Percentiles rank a stretch among this genome's conserved stretches.
Conservation (phyloP, 2,113 vertebrate genomes). For the Cynocephalus volans region DNA sequence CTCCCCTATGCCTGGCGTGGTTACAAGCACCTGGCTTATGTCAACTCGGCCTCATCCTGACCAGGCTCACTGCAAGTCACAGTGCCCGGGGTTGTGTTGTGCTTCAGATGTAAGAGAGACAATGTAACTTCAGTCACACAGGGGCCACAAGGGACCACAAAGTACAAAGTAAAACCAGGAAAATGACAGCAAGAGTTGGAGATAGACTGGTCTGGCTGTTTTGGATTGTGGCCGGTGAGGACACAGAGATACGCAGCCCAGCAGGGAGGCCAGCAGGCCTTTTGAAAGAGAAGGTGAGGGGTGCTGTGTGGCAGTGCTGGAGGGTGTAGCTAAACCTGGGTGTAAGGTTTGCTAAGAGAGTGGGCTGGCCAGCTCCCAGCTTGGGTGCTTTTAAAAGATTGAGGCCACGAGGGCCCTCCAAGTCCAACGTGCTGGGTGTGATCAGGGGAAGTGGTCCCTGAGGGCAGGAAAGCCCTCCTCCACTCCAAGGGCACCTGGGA, state of each 20-base stretch:
- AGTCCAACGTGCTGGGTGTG: too few species aligned
- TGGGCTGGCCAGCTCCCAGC: too few species aligned
- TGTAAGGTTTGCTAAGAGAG: neutral
- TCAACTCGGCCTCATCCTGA: neutral
- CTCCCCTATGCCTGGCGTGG: accelerated
- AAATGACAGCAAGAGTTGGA: neutral
- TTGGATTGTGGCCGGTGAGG: neutral
- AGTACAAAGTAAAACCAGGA: neutral
- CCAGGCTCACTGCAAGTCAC: neutral
- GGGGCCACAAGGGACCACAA: neutral
- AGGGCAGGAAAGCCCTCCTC: neutral
- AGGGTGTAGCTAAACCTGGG: neutral
- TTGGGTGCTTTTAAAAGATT: neutral
- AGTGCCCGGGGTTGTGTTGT: neutral
- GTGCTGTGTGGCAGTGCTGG: too few species aligned
- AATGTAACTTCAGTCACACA: too few species aligned
- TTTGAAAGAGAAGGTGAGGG: too few species aligned
- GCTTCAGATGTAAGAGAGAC: neutral
- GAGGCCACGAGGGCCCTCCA: neutral
- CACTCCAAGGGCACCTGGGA: neutral
- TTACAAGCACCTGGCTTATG: neutral
- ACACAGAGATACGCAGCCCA: too few species aligned
- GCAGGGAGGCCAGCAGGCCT: neutral
- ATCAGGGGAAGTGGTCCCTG: neutral
- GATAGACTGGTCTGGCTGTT: neutral